Conservation (phyloP, 2,113 vertebrate species). For the Proterorhinus semilunaris region DNA sequence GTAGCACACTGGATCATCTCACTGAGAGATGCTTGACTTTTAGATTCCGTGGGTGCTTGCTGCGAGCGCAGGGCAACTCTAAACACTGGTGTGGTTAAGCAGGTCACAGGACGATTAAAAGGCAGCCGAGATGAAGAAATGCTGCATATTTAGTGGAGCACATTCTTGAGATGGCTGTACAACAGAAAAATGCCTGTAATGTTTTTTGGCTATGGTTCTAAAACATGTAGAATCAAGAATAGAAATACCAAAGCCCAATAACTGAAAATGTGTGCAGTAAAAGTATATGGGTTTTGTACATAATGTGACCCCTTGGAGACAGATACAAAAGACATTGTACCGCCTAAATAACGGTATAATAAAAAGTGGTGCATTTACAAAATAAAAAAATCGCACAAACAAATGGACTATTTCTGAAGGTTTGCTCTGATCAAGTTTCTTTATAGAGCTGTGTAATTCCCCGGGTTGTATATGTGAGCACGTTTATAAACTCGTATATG, state of each 20-base stretch:
- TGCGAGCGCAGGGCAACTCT: constrained; percentile 17
- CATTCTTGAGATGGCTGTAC: neutral
- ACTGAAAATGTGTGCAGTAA: neutral
- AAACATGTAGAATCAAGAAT: neutral
- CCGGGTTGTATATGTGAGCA: neutral
- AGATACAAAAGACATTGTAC: too few species aligned
- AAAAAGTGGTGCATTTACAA: too few species aligned
- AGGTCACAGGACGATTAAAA: constrained; percentile 14
- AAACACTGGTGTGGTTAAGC: constrained; percentile 3
- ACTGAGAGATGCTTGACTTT: constrained; percentile 34
- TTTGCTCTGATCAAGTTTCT: neutral
- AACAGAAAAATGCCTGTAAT: neutral
- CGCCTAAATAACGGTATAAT: too few species aligned
- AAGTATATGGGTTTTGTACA: too few species aligned
- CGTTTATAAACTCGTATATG: neutral
- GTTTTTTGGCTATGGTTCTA: neutral
- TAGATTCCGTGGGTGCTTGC: constrained; percentile 19
- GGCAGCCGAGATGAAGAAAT: neutral
- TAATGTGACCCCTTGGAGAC: too few species aligned
- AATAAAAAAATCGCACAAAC: neutral
- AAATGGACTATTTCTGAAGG: neutral
- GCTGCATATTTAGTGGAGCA: neutral
- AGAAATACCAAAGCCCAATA: neutral
- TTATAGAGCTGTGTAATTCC: constrained; percentile 2
- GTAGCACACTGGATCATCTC: constrained; percentile 24